A percentile compares a stretch with the other conserved stretches of the same genome.
Conservation (phyloP, 1,140 invertebrate species). For the Ceratosolen solmsi region DNA sequence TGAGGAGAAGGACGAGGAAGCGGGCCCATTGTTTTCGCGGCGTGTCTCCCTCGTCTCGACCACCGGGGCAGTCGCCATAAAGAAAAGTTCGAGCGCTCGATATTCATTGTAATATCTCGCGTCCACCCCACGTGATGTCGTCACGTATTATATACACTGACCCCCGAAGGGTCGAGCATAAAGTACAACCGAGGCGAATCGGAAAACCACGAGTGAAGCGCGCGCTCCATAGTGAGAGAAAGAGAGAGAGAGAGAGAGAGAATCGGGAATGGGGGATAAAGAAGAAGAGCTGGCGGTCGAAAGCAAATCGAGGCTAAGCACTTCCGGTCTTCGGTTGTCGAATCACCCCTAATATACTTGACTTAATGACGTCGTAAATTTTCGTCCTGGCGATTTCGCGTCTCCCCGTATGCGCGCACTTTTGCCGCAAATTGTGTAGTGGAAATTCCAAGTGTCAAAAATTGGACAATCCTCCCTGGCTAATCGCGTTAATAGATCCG, state of each 20-base stretch:
- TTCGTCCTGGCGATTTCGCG: not conserved
- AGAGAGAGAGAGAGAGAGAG: constrained; percentile 18
- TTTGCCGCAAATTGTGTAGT: not conserved
- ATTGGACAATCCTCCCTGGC: constrained; percentile 19
- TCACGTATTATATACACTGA: constrained; percentile 45
- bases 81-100: constrained; percentile 58
- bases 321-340: constrained; percentile 60
- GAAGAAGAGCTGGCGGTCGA: constrained; percentile 30
- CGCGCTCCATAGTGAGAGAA: too few relatives aligned
- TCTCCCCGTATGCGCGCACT: not conserved
- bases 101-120: constrained; percentile 62
- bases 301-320: constrained; percentile 65
- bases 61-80: constrained; percentile 34
- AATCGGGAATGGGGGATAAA: not conserved
- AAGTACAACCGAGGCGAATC: constrained; percentile 66
- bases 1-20: constrained; percentile 19
- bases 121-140: constrained; percentile 26
- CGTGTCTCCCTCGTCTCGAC: not conserved
- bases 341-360: constrained; percentile 56
- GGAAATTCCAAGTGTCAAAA: constrained; percentile 42
- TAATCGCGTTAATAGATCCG: constrained; percentile 41
- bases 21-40: constrained; percentile 57
- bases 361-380: constrained; percentile 60
- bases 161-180: constrained; percentile 53
- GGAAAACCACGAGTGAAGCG: constrained; percentile 51